Evolutionary conservation across 2,797 vertebrate genomes (phyloP).

Genomic region (Melanotaenia boesemani): DNA sequence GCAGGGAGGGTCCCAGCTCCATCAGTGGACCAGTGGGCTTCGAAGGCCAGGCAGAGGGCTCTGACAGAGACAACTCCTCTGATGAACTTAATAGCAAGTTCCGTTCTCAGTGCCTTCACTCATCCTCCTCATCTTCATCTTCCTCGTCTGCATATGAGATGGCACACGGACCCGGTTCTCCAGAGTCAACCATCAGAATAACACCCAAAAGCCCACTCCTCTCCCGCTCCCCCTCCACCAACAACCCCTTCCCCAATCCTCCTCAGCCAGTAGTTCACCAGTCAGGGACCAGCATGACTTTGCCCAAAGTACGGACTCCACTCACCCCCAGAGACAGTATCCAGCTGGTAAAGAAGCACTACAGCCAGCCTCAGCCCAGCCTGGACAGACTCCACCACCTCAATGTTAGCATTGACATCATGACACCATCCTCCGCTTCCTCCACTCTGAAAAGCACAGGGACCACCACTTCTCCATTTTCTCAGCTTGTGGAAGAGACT

Average conservation of each 20-base stretch:
- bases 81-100: conserved; percentile 85
- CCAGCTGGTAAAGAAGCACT: conserved; percentile 91
- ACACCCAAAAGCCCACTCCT: conserved; percentile 71
- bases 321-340: conserved; percentile 88
- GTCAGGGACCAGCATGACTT: conserved; percentile 88
- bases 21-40: conserved; percentile 39
- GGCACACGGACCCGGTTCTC: conserved; percentile 64
- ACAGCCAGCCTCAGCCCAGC: conserved; percentile 91
- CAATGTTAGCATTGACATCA: conserved; percentile 82
- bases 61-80: conserved; percentile 77
- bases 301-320: conserved; percentile 89
- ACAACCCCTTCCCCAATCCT: conserved; percentile 71
- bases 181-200: conserved; percentile 51
- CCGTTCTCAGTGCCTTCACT: conserved; percentile 79
- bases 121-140: conserved; percentile 84
- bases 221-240: conserved; percentile 76
- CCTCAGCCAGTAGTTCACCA: conserved; percentile 60
- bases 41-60: conserved; percentile 51
- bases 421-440: conserved; percentile 77
- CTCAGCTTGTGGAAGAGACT: conserved; percentile 84
- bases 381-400: conserved; percentile 78
- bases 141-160: conserved; percentile 84
- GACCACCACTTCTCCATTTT: conserved; percentile 72
- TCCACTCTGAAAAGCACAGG: conserved; percentile 68
- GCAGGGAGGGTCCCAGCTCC: conserved; percentile 46